Conservation (phyloP, 2,888 invertebrate genomes). For the Tridacna gigas region DNA sequence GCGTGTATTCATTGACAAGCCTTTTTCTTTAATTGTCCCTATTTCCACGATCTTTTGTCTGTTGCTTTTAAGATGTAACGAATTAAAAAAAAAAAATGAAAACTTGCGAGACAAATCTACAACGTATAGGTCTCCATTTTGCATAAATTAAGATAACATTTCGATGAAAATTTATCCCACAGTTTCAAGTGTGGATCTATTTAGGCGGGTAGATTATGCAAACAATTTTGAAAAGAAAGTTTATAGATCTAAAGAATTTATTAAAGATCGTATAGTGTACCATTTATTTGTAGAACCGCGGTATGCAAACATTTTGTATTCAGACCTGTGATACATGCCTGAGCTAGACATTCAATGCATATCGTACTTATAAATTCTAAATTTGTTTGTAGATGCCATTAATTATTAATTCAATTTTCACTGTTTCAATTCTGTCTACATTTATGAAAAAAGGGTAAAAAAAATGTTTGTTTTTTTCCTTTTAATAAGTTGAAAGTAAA, state of each 20-base stretch:
- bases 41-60: too few relatives aligned
- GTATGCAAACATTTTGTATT: background rate
- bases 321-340: background rate
- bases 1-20: too few relatives aligned
- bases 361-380: background rate
- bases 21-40: too few relatives aligned
- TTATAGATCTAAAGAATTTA: background rate
- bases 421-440: background rate
- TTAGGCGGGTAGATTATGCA: slow-evolving; percentile 2
- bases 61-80: too few relatives aligned
- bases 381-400: background rate
- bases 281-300: slow-evolving; percentile 2
- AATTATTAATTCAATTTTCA: background rate
- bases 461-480: background rate
- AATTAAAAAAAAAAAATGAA: too few relatives aligned
- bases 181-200: background rate
- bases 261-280: background rate
- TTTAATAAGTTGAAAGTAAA: background rate
- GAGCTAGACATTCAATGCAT: background rate
- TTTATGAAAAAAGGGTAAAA: background rate
- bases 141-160: slow-evolving; percentile 29
- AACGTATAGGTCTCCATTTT: slow-evolving; percentile 11
- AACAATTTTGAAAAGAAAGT: slow-evolving; percentile 6
- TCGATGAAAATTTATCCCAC: background rate
- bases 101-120: too few relatives aligned